These are phyloP conservation scores for Cottus gobio DNA, from an alignment of 2,113 vertebrate genomes.

Conservation along the genomic window DNA sequence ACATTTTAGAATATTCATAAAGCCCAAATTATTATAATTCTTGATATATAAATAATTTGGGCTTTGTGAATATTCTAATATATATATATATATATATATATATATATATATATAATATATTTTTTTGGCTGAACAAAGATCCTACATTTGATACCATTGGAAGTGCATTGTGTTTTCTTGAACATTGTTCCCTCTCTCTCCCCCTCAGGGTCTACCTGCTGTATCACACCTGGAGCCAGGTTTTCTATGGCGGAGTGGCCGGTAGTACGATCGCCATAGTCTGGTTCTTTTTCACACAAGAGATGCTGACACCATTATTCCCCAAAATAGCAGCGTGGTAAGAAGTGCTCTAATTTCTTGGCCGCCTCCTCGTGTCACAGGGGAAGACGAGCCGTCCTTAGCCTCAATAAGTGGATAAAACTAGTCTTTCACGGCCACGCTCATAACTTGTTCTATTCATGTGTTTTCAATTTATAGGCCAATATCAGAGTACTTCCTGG, in stretches of 20 bases:
- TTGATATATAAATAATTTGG: no score
- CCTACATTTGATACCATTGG: neutral
- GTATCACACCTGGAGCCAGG: constrained; percentile 98
- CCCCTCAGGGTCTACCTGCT: constrained; percentile 92
- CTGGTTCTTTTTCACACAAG: constrained; percentile 98
- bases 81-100: no score
- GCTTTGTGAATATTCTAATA: no score
- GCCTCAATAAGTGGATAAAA: constrained; percentile 24
- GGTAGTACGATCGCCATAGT: constrained; percentile 90
- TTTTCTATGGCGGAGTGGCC: constrained; percentile 91
- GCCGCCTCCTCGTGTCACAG: constrained; percentile 31
- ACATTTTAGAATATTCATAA: no score
- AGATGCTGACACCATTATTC: constrained; percentile 96
- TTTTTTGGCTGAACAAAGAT: neutral
- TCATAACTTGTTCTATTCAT: neutral
- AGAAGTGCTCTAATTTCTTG: constrained; percentile 65
- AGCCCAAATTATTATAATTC: no score
- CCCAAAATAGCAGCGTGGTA: constrained; percentile 98
- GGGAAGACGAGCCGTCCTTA: constrained; percentile 21
- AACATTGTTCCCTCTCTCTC: neutral
- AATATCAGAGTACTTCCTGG: constrained; percentile 97
- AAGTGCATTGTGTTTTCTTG: neutral
- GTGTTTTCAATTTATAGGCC: constrained; percentile 83
- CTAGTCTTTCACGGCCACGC: neutral
- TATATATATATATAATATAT: no score